Evolutionary conservation across 1,140 invertebrate genomes (phyloP).

Genomic region (Sycophila sp.): DNA sequence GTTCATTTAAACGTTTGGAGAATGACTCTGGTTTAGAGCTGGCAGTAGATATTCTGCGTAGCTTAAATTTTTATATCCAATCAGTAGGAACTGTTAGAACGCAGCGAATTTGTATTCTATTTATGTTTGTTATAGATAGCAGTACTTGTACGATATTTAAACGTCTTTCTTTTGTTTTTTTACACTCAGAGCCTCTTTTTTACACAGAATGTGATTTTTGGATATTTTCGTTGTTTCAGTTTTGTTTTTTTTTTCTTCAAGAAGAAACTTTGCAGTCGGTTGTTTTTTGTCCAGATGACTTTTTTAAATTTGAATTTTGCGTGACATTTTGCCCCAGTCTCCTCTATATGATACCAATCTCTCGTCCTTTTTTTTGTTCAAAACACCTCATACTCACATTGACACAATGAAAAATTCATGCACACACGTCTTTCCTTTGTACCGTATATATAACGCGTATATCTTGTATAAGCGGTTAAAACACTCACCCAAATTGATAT

Average conservation of each 20-base stretch:
- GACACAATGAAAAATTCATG: background rate
- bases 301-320: constrained; percentile 22
- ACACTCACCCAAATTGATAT: background rate
- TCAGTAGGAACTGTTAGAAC: background rate
- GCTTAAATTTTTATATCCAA: background rate
- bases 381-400: background rate
- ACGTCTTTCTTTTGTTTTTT: background rate
- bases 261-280: too few relatives aligned
- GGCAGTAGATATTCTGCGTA: constrained; percentile 10
- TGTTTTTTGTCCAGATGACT: background rate
- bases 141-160: background rate
- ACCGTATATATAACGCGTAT: background rate
- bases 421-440: background rate
- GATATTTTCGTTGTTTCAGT: background rate
- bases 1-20: background rate
- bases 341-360: constrained; percentile 9
- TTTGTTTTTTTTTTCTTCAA: background rate
- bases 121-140: background rate
- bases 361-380: too few relatives aligned
- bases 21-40: constrained; percentile 8
- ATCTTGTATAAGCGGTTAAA: background rate
- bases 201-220: too few relatives aligned
- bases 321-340: constrained; percentile 30
- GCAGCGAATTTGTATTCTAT: background rate
- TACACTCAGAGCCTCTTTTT: too few relatives aligned